Conservation (phyloP, 2,113 vertebrate species). For the Nycticebus coucang region DNA sequence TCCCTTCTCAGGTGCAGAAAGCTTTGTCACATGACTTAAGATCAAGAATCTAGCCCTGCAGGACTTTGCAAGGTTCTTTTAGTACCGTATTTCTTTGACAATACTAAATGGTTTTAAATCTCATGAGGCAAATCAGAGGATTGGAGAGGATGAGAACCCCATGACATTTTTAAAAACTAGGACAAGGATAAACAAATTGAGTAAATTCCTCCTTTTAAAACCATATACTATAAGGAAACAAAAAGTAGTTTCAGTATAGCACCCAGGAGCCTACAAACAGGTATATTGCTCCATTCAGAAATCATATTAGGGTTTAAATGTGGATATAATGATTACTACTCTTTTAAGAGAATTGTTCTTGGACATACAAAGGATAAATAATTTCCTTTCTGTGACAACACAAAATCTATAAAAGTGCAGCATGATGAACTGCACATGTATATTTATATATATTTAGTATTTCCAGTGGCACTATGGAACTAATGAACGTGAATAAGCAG, state of each 20-base stretch:
- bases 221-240: neutral
- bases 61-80: neutral
- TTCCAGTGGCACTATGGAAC: neutral
- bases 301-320: neutral
- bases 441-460: neutral
- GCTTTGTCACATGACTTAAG: neutral
- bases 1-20: neutral
- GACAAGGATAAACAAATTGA: neutral
- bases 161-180: neutral
- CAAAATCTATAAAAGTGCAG: neutral
- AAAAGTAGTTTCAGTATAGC: neutral
- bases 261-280: neutral
- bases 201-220: neutral
- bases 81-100: neutral
- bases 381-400: neutral
- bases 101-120: neutral
- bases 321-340: neutral
- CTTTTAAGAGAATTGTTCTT: constrained; percentile 40
- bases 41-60: neutral
- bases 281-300: neutral
- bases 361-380: neutral
- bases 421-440: neutral
- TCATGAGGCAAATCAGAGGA: neutral
- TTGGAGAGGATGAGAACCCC: neutral
- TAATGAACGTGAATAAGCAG: neutral